Evolutionary conservation across 37 sponge, comb jelly and placozoan species (phyloP), one percentile per base, ranked within the genome.

Genomic region (Beroe forskalii): DNA sequence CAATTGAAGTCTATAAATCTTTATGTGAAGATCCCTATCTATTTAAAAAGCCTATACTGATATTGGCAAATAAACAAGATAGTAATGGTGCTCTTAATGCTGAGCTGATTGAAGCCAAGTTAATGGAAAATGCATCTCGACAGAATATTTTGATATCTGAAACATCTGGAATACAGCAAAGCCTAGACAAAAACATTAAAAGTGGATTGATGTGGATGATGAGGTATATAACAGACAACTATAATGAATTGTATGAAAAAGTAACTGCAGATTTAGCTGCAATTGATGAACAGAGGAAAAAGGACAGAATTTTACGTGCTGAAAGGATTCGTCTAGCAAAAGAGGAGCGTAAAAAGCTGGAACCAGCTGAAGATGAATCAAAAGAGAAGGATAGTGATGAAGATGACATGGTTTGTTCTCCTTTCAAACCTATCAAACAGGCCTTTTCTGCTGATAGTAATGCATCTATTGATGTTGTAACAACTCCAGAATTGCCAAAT

Each of bases 341-440:
- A 66, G 67, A 66, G 20, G 67, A 66, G 28, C 23, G 67, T 8
- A 6, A 66, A n/a, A 66, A 66, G 20, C n/a, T n/a, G 20, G 67
- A n/a, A n/a, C n/a, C n/a, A n/a, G 20, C 6, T 25, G 67, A 66
- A n/a, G 28, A 66, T 8, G 6, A 14, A n/a, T n/a, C 23, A 66
- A 66, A 66, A 24, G 67, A 66, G 28, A 24, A 66, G 28, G 67
- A 66, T 14, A 66, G 67, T n/a, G 67, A n/a, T 25, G 67, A 66
- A 8, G 28, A 14, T 25, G 67, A 66, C 28, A 14, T 66, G 23
- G 67, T 66, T n/a, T 14, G 67, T 66, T 14, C 28, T 66, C 67
- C 67, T 66, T 66, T 66, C 67, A 66, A 66, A 66, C 67, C 67
- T 8, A 25, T 66, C 8, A 66, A 66, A n/a, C 67, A 66, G 28